phyloP scores from a whole-genome alignment of 2,797 vertebrate species.

The Channallabes apus region DNA sequence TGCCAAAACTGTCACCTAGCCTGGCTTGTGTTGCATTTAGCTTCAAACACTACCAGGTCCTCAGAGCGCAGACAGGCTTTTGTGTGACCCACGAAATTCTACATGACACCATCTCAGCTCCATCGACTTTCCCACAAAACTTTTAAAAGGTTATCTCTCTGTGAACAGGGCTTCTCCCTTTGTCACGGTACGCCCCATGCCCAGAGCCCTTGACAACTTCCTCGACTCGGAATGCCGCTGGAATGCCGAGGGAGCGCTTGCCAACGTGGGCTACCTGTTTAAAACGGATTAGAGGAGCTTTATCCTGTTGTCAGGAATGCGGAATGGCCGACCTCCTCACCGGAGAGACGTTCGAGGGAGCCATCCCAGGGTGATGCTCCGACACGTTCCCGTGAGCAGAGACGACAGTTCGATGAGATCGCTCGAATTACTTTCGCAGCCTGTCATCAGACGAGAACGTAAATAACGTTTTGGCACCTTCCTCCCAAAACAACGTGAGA shows the following conservation, averaged over 20 bases:
- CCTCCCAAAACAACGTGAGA: slow-evolving; percentile 1
- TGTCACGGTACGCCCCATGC: slow-evolving; percentile 70
- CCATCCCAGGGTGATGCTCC: slow-evolving; percentile 62
- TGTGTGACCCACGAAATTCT: slow-evolving; percentile 61
- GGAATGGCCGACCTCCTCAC: slow-evolving; percentile 80
- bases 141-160: slow-evolving; percentile 72
- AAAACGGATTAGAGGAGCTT: slow-evolving; percentile 87
- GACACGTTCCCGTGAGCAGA: slow-evolving; percentile 46
- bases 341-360: slow-evolving; percentile 69
- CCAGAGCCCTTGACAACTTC: slow-evolving; percentile 76
- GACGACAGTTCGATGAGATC: slow-evolving; percentile 50
- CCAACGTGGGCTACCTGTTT: slow-evolving; percentile 79
- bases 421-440: slow-evolving; percentile 36
- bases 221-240: slow-evolving; percentile 83
- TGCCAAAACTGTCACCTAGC: background rate
- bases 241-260: slow-evolving; percentile 79
- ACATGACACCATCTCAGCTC: slow-evolving; percentile 64
- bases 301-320: slow-evolving; percentile 86
- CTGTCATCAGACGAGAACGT: slow-evolving; percentile 35
- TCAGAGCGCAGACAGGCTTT: background rate
- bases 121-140: slow-evolving; percentile 74
- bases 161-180: slow-evolving; percentile 70
- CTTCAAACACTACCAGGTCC: background rate
- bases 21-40: background rate
- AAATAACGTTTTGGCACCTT: slow-evolving; percentile 47